A percentile compares a stretch with the other conserved stretches of the same genome.
Evolutionary conservation across 2,113 vertebrate species (phyloP).

Genomic region (Hucho hucho): DNA sequence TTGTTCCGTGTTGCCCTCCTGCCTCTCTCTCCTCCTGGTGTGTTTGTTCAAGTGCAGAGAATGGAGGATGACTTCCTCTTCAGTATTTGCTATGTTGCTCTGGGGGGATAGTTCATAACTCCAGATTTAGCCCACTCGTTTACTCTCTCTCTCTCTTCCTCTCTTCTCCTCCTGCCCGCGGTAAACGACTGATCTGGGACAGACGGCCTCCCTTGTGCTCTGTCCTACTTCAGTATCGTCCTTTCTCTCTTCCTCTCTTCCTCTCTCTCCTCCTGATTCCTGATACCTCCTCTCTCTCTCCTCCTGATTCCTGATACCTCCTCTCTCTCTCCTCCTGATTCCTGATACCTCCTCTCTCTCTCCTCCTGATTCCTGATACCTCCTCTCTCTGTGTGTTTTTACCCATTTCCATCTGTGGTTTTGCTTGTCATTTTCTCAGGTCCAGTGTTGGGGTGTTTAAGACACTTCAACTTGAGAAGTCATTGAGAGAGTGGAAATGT

Average conservation of each 20-base stretch:
- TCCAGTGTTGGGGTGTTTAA: not conserved
- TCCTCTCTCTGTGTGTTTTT: slow-evolving; percentile 20
- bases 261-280: too few relatives aligned
- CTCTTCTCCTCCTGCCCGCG: slow-evolving; percentile 50
- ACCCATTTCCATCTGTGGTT: slow-evolving; percentile 30
- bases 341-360: too few relatives aligned
- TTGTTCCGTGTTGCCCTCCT: slow-evolving; percentile 16
- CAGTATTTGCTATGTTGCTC: slow-evolving; percentile 56
- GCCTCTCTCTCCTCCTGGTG: slow-evolving; percentile 22
- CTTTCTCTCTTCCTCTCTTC: slow-evolving; percentile 39
- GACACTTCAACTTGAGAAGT: slow-evolving; percentile 24
- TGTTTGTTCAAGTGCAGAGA: slow-evolving; percentile 36
- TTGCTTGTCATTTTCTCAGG: slow-evolving; percentile 9
- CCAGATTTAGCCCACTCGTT: slow-evolving; percentile 60
- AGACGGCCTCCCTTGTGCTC: slow-evolving; percentile 72
- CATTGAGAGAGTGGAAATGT: slow-evolving; percentile 27
- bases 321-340: too few relatives aligned
- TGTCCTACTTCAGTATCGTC: slow-evolving; percentile 72
- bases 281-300: too few relatives aligned
- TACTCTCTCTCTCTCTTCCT: slow-evolving; percentile 38
- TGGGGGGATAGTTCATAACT: slow-evolving; percentile 52
- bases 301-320: too few relatives aligned
- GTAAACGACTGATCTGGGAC: slow-evolving; percentile 76
- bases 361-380: too few relatives aligned
- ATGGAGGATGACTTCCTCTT: slow-evolving; percentile 39